A percentile compares a stretch with the other conserved stretches of the same genome.
Evolutionary conservation across 1,140 invertebrate genomes (phyloP).

Genomic region (Bombus affinis): DNA sequence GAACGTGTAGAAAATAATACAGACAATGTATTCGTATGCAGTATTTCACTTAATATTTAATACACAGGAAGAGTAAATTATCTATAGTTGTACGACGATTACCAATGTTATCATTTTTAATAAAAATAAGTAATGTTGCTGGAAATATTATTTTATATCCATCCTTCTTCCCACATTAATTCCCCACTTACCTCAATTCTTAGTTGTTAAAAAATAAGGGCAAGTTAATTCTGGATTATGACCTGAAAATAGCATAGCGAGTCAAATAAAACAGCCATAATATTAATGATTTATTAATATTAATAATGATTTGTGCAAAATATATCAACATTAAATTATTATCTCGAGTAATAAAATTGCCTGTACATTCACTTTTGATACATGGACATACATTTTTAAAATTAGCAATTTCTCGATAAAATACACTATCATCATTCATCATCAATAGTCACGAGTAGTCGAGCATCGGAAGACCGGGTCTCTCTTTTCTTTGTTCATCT

Average conservation of each 20-base stretch:
- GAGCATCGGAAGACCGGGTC: slow-evolving; percentile 60
- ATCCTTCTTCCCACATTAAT: background rate
- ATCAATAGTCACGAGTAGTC: slow-evolving; percentile 53
- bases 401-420: slow-evolving; percentile 62
- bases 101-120: slow-evolving; percentile 69
- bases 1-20: slow-evolving; percentile 45
- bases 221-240: background rate
- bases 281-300: slow-evolving; percentile 69
- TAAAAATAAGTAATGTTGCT: slow-evolving; percentile 64
- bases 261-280: slow-evolving; percentile 38
- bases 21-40: slow-evolving; percentile 72
- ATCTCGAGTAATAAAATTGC: slow-evolving; percentile 68
- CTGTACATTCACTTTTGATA: slow-evolving; percentile 70
- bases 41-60: slow-evolving; percentile 72
- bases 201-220: background rate
- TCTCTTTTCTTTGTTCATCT: slow-evolving; percentile 33
- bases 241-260: slow-evolving; percentile 4
- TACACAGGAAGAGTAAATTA: slow-evolving; percentile 66
- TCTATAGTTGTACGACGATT: slow-evolving; percentile 58
- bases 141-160: background rate
- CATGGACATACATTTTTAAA: slow-evolving; percentile 59
- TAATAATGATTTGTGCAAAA: slow-evolving; percentile 70
- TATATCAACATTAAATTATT: slow-evolving; percentile 73
- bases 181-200: slow-evolving; percentile 6
- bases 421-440: slow-evolving; percentile 56